These are phyloP conservation scores for Campaea margaritaria DNA, from an alignment of 2,888 invertebrate genomes.

Conservation along the genomic window DNA sequence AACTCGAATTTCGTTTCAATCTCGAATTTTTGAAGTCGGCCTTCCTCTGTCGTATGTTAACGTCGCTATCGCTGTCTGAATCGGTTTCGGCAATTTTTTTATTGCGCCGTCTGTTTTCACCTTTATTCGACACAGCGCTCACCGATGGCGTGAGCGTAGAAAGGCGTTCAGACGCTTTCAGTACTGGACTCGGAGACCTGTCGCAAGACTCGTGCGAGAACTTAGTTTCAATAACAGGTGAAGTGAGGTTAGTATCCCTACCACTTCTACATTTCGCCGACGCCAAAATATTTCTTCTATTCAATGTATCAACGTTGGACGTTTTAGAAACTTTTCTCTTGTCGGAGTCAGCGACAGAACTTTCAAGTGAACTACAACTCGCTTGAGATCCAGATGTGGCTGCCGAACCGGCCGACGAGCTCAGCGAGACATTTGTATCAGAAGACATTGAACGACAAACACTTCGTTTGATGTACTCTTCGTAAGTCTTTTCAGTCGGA, in stretches of 20 bases:
- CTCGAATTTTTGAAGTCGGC: slow-evolving; percentile 78
- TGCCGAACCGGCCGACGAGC: slow-evolving; percentile 89
- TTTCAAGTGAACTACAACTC: slow-evolving; percentile 87
- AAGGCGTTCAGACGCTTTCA: slow-evolving; percentile 81
- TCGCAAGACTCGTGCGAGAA: slow-evolving; percentile 86
- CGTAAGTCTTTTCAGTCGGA: slow-evolving; percentile 64
- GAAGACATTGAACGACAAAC: slow-evolving; percentile 89
- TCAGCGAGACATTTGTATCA: slow-evolving; percentile 89
- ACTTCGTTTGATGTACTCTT: slow-evolving; percentile 83
- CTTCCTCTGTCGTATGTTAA: slow-evolving; percentile 76
- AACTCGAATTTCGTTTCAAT: slow-evolving; percentile 76
- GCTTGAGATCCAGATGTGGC: slow-evolving; percentile 91
- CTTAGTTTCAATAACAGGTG: slow-evolving; percentile 90
- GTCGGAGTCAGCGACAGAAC: slow-evolving; percentile 87
- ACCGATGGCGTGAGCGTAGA: slow-evolving; percentile 82
- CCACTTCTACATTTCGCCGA: slow-evolving; percentile 95
- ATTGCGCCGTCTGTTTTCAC: slow-evolving; percentile 78
- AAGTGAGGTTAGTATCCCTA: slow-evolving; percentile 89
- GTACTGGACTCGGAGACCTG: slow-evolving; percentile 80
- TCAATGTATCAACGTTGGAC: slow-evolving; percentile 92
- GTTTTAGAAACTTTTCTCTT: slow-evolving; percentile 90
- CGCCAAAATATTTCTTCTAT: slow-evolving; percentile 93
- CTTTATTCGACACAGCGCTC: slow-evolving; percentile 83
- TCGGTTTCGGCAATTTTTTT: slow-evolving; percentile 77
- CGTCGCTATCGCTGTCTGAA: slow-evolving; percentile 74